Conservation (phyloP, 2,888 invertebrate species). For the Asteroscopus sphinx region DNA sequence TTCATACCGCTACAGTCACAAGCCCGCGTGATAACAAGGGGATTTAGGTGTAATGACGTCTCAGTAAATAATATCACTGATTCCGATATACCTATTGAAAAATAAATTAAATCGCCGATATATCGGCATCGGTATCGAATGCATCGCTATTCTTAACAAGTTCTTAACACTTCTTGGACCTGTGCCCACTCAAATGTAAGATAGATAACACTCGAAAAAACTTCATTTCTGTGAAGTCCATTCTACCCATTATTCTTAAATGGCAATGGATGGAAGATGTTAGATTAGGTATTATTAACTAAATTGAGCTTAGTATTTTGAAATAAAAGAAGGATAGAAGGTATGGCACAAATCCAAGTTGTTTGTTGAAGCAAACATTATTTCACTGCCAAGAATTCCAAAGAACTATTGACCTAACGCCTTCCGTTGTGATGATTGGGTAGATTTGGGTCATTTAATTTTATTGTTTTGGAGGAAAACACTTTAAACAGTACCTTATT, state of each 20-base stretch:
- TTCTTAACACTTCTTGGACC: conserved; percentile 8
- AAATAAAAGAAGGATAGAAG: conserved; percentile 3
- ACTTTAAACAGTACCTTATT: too few relatives aligned
- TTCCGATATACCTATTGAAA: too few relatives aligned
- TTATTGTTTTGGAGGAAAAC: too few relatives aligned
- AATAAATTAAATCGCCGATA: too few relatives aligned
- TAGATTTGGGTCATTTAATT: not conserved
- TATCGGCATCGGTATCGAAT: too few relatives aligned
- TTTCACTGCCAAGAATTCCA: conserved; percentile 17
- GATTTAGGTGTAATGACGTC: too few relatives aligned
- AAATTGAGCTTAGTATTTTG: conserved; percentile 13
- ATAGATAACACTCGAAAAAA: not conserved
- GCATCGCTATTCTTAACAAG: not conserved
- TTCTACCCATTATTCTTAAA: conserved; percentile 11
- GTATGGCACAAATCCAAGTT: conserved; percentile 32
- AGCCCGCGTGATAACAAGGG: too few relatives aligned
- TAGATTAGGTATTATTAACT: too few relatives aligned
- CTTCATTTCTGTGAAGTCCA: conserved; percentile 6
- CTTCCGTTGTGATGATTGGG: conserved; percentile 2
- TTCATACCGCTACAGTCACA: too few relatives aligned
- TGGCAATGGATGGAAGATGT: too few relatives aligned
- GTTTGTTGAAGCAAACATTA: not conserved
- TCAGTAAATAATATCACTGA: too few relatives aligned
- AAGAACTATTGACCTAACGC: conserved; percentile 7
- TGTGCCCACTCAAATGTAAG: conserved; percentile 7